Evolutionary conservation across 2,113 vertebrate genomes (phyloP).

Genomic region (Plecturocebus donacophilus): DNA sequence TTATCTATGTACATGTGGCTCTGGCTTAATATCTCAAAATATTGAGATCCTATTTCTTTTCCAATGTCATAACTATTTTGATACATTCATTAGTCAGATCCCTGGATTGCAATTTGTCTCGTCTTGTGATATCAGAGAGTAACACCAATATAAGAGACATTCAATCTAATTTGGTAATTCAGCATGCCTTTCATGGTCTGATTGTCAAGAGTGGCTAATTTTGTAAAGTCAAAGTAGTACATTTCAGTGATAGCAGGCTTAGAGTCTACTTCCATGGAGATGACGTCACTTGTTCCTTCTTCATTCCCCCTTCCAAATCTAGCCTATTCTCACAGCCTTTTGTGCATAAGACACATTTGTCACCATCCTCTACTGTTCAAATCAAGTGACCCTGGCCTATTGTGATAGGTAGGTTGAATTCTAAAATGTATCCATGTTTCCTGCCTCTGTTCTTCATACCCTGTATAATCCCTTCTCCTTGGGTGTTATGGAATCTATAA

Average conservation of each 20-base stretch:
- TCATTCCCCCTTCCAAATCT: neutral
- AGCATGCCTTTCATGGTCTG: neutral
- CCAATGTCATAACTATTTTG: slow-evolving; percentile 53
- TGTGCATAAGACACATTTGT: neutral
- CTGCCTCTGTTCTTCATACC: neutral
- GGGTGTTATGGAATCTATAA: neutral
- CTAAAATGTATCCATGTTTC: neutral
- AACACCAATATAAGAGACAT: slow-evolving; percentile 2
- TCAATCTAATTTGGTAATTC: slow-evolving; percentile 44
- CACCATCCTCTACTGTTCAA: neutral
- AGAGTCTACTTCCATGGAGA: neutral
- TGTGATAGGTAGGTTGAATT: neutral
- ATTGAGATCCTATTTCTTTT: slow-evolving; percentile 56
- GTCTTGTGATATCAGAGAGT: slow-evolving; percentile 30
- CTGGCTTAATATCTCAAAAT: slow-evolving; percentile 58
- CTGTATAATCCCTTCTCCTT: neutral
- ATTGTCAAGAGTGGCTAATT: slow-evolving; percentile 31
- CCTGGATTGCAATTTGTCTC: slow-evolving; percentile 56
- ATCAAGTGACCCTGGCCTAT: neutral
- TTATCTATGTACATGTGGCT: slow-evolving; percentile 49
- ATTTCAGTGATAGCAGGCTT: neutral
- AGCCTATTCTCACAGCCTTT: neutral
- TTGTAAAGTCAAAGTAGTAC: neutral
- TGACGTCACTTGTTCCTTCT: neutral
- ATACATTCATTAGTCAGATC: slow-evolving; percentile 53